Percentiles rank a stretch among this genome's conserved stretches.
phyloP scores from a whole-genome alignment of 1,140 invertebrate genomes.

The Telenomus remus region DNA sequence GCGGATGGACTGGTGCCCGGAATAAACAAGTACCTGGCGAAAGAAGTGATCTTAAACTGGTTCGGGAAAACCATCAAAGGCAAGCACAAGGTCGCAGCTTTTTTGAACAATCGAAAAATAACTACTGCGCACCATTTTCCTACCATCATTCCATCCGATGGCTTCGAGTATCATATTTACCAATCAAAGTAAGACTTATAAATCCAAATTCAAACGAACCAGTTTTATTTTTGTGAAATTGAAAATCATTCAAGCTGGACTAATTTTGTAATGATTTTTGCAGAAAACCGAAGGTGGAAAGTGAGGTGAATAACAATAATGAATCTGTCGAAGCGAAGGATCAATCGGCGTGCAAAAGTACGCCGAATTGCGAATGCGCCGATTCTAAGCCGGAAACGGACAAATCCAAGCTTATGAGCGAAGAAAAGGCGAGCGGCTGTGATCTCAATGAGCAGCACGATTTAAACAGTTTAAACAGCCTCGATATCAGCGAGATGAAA shows the following conservation, averaged over 20 bases:
- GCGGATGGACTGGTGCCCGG: conserved; percentile 61
- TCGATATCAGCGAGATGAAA: conserved; percentile 30
- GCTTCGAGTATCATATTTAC: conserved; percentile 40
- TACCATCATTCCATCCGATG: conserved; percentile 49
- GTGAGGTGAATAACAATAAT: conserved; percentile 25
- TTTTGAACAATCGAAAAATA: conserved; percentile 61
- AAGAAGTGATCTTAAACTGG: conserved; percentile 67
- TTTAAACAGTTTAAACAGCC: conserved; percentile 55
- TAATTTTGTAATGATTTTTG: conserved; percentile 23
- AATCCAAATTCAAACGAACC: no score
- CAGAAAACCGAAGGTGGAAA: conserved; percentile 12
- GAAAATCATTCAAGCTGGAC: no score
- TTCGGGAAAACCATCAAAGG: conserved; percentile 66
- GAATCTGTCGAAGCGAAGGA: conserved; percentile 26
- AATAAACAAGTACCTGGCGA: conserved; percentile 61
- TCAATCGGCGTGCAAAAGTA: conserved; percentile 50
- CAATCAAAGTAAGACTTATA: conserved; percentile 18
- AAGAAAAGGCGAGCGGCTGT: conserved; percentile 53
- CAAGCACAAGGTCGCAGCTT: conserved; percentile 59
- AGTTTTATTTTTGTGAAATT: no score
- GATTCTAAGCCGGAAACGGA: conserved; percentile 49
- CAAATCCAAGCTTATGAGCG: conserved; percentile 47
- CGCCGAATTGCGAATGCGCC: conserved; percentile 42
- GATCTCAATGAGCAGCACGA: conserved; percentile 50
- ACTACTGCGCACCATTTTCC: conserved; percentile 59